phyloP scores from a whole-genome alignment of 2,797 vertebrate genomes.

The Babyrousa celebensis region DNA sequence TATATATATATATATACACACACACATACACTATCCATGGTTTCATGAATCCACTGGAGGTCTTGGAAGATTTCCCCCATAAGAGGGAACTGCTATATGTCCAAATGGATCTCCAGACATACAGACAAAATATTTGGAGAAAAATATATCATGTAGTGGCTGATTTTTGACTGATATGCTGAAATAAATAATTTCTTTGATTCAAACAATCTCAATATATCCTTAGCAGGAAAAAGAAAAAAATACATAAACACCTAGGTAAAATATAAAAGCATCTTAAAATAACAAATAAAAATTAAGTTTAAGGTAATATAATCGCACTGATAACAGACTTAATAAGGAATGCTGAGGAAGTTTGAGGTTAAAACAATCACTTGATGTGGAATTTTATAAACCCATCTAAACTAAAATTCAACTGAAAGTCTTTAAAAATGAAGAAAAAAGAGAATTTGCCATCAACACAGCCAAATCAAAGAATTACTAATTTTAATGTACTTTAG shows the following conservation, averaged over 20 bases:
- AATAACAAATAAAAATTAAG: background rate
- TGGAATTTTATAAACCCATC: background rate
- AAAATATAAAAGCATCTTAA: background rate
- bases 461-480: background rate
- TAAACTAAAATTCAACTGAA: background rate
- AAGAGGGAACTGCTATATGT: background rate
- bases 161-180: background rate
- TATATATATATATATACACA: too few relatives aligned
- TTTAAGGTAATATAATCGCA: background rate
- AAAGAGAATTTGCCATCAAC: background rate
- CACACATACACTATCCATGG: background rate
- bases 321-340: background rate
- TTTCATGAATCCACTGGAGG: background rate
- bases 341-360: background rate
- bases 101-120: background rate
- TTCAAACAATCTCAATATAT: background rate
- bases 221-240: background rate
- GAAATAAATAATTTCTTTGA: background rate
- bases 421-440: background rate
- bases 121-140: background rate
- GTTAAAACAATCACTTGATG: background rate
- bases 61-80: background rate
- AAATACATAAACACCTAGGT: background rate
- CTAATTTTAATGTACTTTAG: background rate
- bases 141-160: background rate